Evolutionary conservation across 2,113 vertebrate genomes (phyloP), one percentile per base, ranked within the genome.

Genomic region (Cottus gobio): DNA sequence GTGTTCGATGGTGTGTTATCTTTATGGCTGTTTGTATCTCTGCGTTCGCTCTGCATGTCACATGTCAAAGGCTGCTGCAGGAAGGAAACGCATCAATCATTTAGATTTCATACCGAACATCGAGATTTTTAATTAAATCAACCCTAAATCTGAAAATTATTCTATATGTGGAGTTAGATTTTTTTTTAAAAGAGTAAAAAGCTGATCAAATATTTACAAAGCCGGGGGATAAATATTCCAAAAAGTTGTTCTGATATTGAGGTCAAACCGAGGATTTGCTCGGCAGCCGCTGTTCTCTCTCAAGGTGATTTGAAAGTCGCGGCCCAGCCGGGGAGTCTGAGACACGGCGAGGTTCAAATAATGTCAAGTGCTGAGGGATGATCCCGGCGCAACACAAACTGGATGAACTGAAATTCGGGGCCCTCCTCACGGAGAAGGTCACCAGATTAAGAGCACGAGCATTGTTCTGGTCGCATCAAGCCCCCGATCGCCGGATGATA

Each of bases 231-330:
- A 56, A 52, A 54, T 12, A 12, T 74, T 57, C 2, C 5, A 26
- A 46, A 52, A 48, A 31, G 3, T 77, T 67, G 31, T 22, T 6
- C 26, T 18, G 4, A 31, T 75, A 31, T 28, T 30, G 37, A 31
- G 42, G 44, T 34, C 2, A 68, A 56, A 20, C 42, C 13, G 12
- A 18, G 4, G 5, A 64, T 67, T 13, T 20, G 37, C 64, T 64
- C 72, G 22, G 62, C 62, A 18, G 78, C 69, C 18, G 69, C 50
- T 22, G 22, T 54, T 76, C 50, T 46, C 69, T 73, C 56, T 31
- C 83, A 91, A 92, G 91, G 91, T 92, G 90, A 84, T 76, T 74
- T 92, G 82, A 92, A 92, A 88, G 91, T 92, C 91, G 79, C 65
- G 80, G 85, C 81, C 61, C 81, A 89, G 88, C 68, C 75, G 68